Percentiles rank a stretch among this genome's conserved stretches.
phyloP scores from a whole-genome alignment of 1,140 invertebrate species.

The Trissolcus basalis region DNA sequence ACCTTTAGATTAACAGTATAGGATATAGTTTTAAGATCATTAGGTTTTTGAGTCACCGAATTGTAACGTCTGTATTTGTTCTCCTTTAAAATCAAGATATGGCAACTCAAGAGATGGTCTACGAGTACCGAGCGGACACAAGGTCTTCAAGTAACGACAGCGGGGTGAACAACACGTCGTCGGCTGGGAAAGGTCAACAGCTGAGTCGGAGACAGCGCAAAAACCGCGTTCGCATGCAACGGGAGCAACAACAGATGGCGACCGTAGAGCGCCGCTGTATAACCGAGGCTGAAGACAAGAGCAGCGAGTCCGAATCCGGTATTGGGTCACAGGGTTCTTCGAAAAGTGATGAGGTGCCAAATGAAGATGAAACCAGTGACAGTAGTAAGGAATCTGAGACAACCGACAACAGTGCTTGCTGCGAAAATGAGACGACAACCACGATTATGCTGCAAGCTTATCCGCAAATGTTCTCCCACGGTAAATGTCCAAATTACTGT shows the following conservation, averaged over 20 bases:
- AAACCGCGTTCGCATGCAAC: constrained; percentile 66
- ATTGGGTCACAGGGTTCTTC: constrained; percentile 21
- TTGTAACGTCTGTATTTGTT: neutral
- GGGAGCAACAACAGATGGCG: constrained; percentile 9
- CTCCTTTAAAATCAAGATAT: constrained; percentile 4
- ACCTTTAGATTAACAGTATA: neutral
- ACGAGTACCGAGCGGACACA: constrained; percentile 28
- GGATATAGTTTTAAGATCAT: too few species aligned
- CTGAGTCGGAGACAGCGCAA: constrained; percentile 72
- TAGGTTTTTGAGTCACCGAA: too few species aligned
- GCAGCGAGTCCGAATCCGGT: constrained; percentile 24
- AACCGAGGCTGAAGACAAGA: constrained; percentile 27
- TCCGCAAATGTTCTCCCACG: neutral
- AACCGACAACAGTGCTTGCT: constrained; percentile 17
- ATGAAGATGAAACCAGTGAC: constrained; percentile 13
- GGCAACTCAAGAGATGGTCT: constrained; percentile 65
- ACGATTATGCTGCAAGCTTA: neutral
- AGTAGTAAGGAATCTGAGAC: constrained; percentile 3
- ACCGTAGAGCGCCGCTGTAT: neutral
- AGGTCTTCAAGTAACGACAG: constrained; percentile 5
- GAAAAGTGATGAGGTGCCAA: constrained; percentile 12
- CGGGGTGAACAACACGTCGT: constrained; percentile 49
- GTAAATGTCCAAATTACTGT: neutral
- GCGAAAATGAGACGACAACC: neutral
- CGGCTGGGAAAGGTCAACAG: constrained; percentile 32